phyloP scores from a whole-genome alignment of 2,888 invertebrate species.

The Mongoloraphidia duomilia region DNA sequence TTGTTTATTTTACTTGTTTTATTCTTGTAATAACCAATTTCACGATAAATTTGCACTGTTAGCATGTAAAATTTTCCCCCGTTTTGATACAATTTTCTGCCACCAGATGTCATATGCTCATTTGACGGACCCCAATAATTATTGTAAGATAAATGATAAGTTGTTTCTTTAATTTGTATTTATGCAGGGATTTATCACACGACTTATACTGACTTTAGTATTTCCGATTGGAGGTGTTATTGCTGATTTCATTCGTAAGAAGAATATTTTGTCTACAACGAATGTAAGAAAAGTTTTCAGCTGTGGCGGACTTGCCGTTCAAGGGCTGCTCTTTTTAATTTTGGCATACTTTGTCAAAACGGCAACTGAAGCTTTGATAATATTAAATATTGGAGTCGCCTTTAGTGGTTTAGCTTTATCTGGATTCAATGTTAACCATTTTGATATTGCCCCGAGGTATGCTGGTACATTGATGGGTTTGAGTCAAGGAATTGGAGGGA shows the following conservation, averaged over 20 bases:
- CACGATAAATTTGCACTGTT: too few species aligned
- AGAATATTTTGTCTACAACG: constrained; percentile 82
- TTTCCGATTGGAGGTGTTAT: constrained; percentile 94
- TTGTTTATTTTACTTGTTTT: too few species aligned
- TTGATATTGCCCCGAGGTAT: constrained; percentile 93
- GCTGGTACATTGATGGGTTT: constrained; percentile 92
- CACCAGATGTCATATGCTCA: too few species aligned
- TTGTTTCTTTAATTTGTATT: too few species aligned
- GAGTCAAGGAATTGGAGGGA: too few species aligned
- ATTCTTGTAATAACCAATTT: too few species aligned
- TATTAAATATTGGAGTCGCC: constrained; percentile 90
- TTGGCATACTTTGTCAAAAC: constrained; percentile 82
- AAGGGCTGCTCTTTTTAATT: constrained; percentile 90
- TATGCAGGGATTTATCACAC: too few species aligned
- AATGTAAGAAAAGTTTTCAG: constrained; percentile 95
- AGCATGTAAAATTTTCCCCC: too few species aligned
- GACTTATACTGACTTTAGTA: constrained; percentile 93
- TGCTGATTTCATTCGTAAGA: constrained; percentile 87
- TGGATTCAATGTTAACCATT: constrained; percentile 95
- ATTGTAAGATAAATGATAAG: too few species aligned
- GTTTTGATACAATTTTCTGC: too few species aligned
- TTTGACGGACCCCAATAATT: too few species aligned
- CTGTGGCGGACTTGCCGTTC: constrained; percentile 98
- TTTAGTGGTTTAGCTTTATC: constrained; percentile 99
- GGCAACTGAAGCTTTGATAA: constrained; percentile 63